phyloP scores from a whole-genome alignment of 2,888 invertebrate genomes.

The Euplexia lucipara region DNA sequence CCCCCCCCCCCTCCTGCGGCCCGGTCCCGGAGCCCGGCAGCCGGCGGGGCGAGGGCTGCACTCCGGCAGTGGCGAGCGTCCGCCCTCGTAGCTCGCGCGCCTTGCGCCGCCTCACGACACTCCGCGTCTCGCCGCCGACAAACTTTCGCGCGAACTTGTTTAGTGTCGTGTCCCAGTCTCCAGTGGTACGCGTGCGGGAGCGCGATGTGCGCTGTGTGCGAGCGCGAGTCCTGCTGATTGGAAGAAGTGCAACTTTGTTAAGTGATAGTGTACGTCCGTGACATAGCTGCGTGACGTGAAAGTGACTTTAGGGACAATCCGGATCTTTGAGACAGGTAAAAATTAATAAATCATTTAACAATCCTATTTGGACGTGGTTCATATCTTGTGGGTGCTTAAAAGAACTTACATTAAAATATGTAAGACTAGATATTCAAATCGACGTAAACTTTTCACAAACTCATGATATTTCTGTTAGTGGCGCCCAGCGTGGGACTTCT shows the following conservation, averaged over 20 bases:
- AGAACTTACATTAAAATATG: neutral
- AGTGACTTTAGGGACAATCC: constrained; percentile 36
- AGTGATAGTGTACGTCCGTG: constrained; percentile 51
- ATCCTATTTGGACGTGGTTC: neutral
- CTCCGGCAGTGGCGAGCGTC: constrained; percentile 58
- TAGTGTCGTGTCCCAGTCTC: constrained; percentile 15
- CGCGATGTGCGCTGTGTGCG: neutral
- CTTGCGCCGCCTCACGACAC: constrained; percentile 49
- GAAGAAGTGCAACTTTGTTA: constrained; percentile 41
- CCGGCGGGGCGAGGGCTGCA: constrained; percentile 48
- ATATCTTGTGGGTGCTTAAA: neutral
- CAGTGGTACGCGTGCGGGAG: neutral
- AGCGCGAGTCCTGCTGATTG: constrained; percentile 8
- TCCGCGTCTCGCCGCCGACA: constrained; percentile 42
- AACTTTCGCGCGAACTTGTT: constrained; percentile 58
- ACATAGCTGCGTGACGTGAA: constrained; percentile 12
- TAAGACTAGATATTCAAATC: no score
- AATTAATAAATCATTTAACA: neutral
- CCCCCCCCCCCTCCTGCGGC: constrained; percentile 5
- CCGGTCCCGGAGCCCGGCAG: constrained; percentile 20
- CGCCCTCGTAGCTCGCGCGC: constrained; percentile 58
- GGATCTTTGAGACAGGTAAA: constrained; percentile 44
- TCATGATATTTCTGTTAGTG: constrained; percentile 24
- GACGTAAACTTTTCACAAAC: neutral
- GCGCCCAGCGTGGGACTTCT: constrained; percentile 57